Conservation (phyloP, 2,888 invertebrate species). For the Byasa hedistus region DNA sequence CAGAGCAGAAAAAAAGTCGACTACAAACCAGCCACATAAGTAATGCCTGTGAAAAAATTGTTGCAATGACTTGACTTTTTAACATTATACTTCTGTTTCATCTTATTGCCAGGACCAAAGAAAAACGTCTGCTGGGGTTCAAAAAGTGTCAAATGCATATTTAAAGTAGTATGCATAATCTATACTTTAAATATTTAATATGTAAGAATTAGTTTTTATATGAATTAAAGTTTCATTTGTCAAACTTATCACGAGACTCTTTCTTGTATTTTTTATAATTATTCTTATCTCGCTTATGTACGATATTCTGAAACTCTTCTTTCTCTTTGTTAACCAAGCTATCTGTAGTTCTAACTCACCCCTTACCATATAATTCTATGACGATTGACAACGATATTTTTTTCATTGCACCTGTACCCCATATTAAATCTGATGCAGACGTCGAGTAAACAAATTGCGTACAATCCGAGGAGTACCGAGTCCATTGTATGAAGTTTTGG, state of each 20-base stretch:
- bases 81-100: background rate
- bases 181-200: no score
- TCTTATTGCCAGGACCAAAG: background rate
- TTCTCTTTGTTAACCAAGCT: no score
- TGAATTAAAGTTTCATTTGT: no score
- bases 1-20: slow-evolving; percentile 47
- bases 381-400: slow-evolving; percentile 46
- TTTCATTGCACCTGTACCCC: slow-evolving; percentile 46
- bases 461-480: slow-evolving; percentile 40
- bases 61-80: background rate
- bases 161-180: no score
- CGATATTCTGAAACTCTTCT: no score
- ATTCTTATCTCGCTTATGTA: no score
- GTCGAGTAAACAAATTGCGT: slow-evolving; percentile 53
- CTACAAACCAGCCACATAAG: slow-evolving; percentile 43
- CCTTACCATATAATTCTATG: slow-evolving; percentile 45
- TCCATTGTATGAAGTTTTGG: slow-evolving; percentile 39
- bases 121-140: background rate
- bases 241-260: no score
- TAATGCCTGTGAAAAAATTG: slow-evolving; percentile 42
- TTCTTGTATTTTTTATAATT: no score
- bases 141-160: background rate
- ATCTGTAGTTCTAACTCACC: background rate
- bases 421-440: slow-evolving; percentile 54
- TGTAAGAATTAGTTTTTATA: no score